Evolutionary conservation across 2,888 invertebrate genomes (phyloP), one percentile per base, ranked within the genome.

Genomic region (Strigamia transsilvanica): DNA sequence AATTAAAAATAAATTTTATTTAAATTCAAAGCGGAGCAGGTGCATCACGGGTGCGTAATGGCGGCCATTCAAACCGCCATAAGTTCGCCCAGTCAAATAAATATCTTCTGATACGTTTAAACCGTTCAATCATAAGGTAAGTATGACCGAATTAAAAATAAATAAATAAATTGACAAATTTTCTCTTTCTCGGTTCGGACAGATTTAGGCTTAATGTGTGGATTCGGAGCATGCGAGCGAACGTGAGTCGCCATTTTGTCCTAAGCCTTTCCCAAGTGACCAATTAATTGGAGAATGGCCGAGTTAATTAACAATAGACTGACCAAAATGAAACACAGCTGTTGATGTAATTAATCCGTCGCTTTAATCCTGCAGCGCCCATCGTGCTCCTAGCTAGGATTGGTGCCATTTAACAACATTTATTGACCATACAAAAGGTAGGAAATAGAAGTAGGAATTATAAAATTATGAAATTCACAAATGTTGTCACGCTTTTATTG

Each of bases 241-340:
- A 34, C 34, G 34, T 34, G 34, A 34, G 34, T 5, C 7, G 34
- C 34, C 34, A 34, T 7, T 3, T 34, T 34, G 27, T 27, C 15
- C 15, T 27, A 27, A 66, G 66, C 27, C 66, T 7, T 66, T 27
- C 23, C 27, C 27, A 66, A 66, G 23, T 66, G 66, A 66, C 66
- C 66, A 15, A 61, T 66, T 66, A 66, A 66, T 66, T 66, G 27
- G 66, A 66, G 66, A 66, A 66, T 27, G 66, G 27, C 23, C 12
- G 27, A 9, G 27, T 66, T 66, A 66, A 66, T 66, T 66, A 66
- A 66, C 66, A 66, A 66, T 66, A 23, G 66, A 27, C 66, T 27
- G 27, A 66, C 66, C 66, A 27, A 66, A 66, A 66, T 23, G 66
- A 66, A 66, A 23, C 66, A 23, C 66, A 66, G 66, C 66, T 66